Conservation (phyloP, 2,113 vertebrate genomes). For the Accipiter cooperii region DNA sequence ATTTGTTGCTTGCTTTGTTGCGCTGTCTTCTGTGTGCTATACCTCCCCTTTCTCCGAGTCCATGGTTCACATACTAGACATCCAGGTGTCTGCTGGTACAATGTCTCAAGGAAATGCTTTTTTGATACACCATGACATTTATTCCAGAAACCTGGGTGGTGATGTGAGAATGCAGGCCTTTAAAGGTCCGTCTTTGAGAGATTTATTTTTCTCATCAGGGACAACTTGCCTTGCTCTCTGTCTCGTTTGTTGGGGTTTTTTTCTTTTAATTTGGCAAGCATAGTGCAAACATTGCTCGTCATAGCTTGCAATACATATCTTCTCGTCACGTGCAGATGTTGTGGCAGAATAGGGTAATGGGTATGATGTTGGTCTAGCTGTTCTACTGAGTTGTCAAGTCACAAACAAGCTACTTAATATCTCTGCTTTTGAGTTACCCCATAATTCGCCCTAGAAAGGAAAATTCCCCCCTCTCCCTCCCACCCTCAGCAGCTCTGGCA, state of each 20-base stretch:
- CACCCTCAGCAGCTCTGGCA: not conserved
- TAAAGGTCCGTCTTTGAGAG: not conserved
- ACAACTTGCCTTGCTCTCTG: not conserved
- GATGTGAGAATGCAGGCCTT: not conserved
- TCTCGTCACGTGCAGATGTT: not conserved
- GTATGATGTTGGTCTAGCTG: not conserved
- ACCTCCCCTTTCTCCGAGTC: not conserved
- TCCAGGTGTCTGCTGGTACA: not conserved
- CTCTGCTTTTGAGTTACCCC: not conserved
- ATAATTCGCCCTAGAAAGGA: not conserved
- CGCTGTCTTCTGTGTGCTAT: not conserved
- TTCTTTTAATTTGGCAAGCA: not conserved
- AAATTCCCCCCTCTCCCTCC: not conserved
- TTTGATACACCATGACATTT: not conserved
- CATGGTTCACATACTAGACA: rapidly evolving
- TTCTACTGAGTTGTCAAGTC: not conserved
- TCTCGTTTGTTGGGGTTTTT: no score
- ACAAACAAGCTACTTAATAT: not conserved
- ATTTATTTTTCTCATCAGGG: not conserved
- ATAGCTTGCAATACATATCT: not conserved
- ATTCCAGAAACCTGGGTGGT: not conserved
- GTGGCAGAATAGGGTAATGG: not conserved
- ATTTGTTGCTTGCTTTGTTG: not conserved
- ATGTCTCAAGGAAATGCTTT: not conserved
- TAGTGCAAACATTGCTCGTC: not conserved